Percentiles rank a stretch among this genome's conserved stretches.
Conservation (phyloP, 2,797 vertebrate genomes). For the Hemitrygon akajei region DNA sequence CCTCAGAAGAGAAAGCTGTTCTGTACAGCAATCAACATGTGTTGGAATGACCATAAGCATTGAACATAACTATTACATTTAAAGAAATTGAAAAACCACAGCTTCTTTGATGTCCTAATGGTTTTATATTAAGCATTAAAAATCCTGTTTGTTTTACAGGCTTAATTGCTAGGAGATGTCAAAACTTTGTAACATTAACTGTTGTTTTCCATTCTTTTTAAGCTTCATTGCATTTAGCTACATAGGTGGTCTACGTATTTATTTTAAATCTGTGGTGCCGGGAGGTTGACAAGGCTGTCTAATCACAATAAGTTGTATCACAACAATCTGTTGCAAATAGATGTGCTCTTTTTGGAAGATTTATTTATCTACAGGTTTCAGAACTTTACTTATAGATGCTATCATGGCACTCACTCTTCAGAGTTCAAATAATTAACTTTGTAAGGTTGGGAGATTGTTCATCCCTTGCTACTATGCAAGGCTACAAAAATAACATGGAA, state of each 20-base stretch:
- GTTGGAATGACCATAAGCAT: too few relatives aligned
- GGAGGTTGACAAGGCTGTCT: not conserved
- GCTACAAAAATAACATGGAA: not conserved
- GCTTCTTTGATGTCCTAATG: not conserved
- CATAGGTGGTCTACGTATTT: not conserved
- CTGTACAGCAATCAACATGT: not conserved
- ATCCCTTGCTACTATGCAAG: not conserved
- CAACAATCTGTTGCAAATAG: not conserved
- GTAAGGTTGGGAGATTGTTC: not conserved
- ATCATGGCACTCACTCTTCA: not conserved
- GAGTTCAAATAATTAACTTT: not conserved
- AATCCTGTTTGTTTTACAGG: not conserved
- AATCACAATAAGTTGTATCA: not conserved
- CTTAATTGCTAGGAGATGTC: not conserved
- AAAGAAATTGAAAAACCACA: not conserved
- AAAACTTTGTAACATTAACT: not conserved
- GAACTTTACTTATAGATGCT: not conserved
- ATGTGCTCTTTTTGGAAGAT: not conserved
- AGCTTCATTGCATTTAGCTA: not conserved
- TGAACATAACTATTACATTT: too few relatives aligned
- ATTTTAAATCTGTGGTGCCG: not conserved
- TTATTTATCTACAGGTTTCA: not conserved
- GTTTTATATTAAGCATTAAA: not conserved
- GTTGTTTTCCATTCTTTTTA: not conserved
- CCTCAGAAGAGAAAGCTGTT: conserved; percentile 11